Evolutionary conservation across 2,797 vertebrate species (phyloP).

Genomic region (Catamblyrhynchus diadema): DNA sequence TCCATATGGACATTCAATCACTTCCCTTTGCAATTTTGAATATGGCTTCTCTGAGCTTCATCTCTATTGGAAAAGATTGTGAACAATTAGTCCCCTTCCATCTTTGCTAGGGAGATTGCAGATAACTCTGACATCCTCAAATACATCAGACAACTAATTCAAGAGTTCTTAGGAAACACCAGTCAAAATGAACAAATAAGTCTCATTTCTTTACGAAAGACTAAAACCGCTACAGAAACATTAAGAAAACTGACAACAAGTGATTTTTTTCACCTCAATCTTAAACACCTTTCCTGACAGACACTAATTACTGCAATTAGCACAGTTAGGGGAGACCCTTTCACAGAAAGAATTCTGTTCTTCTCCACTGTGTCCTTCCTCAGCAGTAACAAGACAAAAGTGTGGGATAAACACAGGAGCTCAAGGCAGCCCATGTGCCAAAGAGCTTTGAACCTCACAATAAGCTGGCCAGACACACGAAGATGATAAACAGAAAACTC

Average conservation of each 20-base stretch:
- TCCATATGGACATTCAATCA: neutral
- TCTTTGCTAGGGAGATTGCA: neutral
- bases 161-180: neutral
- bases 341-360: neutral
- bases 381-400: neutral
- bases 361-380: neutral
- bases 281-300: neutral
- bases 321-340: neutral
- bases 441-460: neutral
- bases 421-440: accelerated
- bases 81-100: neutral
- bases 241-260: neutral
- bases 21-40: neutral
- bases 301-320: neutral
- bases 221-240: neutral
- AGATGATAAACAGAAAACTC: neutral
- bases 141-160: neutral
- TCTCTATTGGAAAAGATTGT: neutral
- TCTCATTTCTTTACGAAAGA: neutral
- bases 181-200: neutral
- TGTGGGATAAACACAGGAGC: neutral
- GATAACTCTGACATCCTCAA: neutral
- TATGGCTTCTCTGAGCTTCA: neutral
- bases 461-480: neutral
- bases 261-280: neutral